Evolutionary conservation across 2,888 invertebrate genomes (phyloP), one percentile per base, ranked within the genome.

Genomic region (Drosophila setosimentum): DNA sequence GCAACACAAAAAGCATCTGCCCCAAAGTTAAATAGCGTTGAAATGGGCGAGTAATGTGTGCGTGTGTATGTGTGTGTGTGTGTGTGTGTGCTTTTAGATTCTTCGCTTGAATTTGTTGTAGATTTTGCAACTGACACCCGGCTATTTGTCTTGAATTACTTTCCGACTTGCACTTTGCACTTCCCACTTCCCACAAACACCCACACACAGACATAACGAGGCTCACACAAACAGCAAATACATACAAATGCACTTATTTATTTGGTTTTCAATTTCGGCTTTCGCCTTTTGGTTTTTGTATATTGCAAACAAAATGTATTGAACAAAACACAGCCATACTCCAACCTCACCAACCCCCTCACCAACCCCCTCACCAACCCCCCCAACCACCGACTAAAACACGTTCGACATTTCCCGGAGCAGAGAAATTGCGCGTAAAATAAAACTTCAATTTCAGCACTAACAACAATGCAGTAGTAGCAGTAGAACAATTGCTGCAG

Each of bases 361-460:
- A 8, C 42, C 37, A 7, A 0, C 18, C 18, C 4, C 13, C 0
- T 0, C 33, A 13, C 33, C 13, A 16, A 1, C 16, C n/a, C n/a
- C n/a, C n/a, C n/a, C n/a, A n/a, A n/a, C n/a, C n/a, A n/a, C n/a
- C n/a, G n/a, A n/a, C n/a, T n/a, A n/a, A n/a, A 45, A 45, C 4
- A 16, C 24, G 45, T 45, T 45, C 45, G 24, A 45, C 45, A 45
- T 45, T 24, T 45, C 16, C 24, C 40, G 30, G 63, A 57, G 72
- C 79, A 77, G 82, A 86, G 87, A 89, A 86, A 86, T 86, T 86
- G 85, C 89, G 87, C 87, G 89, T 85, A 81, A 89, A 86, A 87
- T 80, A 82, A 86, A 87, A 87, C 89, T 79, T 73, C 69, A 79
- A 82, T 87, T 77, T 77, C 84, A 78, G 71, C 68, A 82, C 79